Evolutionary conservation across 30 jellyfish, hydroid and myxozoan species (phyloP).

Genomic region (Aurelia sp.): DNA sequence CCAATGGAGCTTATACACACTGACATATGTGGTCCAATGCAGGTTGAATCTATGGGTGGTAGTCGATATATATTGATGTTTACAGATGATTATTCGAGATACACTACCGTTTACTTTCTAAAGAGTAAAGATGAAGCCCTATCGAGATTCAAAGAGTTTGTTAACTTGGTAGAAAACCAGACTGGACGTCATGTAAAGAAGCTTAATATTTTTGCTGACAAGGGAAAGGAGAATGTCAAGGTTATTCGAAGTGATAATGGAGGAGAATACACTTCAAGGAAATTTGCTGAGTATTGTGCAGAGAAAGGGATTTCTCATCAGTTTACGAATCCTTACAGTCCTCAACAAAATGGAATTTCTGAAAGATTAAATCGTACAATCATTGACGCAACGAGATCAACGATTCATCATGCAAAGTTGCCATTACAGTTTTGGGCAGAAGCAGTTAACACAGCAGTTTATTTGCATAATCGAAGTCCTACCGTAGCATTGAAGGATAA

Average conservation of each 20-base stretch:
- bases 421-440: constrained; percentile 57
- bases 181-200: constrained; percentile 22
- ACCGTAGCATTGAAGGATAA: constrained; percentile 54
- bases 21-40: constrained; percentile 83
- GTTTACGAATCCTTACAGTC: constrained; percentile 36
- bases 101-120: constrained; percentile 54
- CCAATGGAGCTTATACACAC: constrained; percentile 65
- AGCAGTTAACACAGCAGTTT: constrained; percentile 65
- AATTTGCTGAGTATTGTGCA: constrained; percentile 34
- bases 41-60: constrained; percentile 64
- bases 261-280: constrained; percentile 45
- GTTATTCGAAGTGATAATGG: constrained; percentile 53
- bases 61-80: constrained; percentile 52
- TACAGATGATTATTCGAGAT: constrained; percentile 67
- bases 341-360: constrained; percentile 61
- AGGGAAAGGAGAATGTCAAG: constrained; percentile 16
- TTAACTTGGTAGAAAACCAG: constrained; percentile 52
- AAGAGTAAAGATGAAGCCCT: constrained; percentile 51
- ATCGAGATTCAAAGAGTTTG: constrained; percentile 50
- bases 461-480: constrained; percentile 54
- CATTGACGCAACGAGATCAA: too few species aligned
- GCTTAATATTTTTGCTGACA: constrained; percentile 17
- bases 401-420: too few species aligned
- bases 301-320: constrained; percentile 58
- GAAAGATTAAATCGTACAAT: constrained; percentile 30